Evolutionary conservation across 1,140 invertebrate genomes (phyloP), one percentile per base, ranked within the genome.

Genomic region (Heliconius nattereri): DNA sequence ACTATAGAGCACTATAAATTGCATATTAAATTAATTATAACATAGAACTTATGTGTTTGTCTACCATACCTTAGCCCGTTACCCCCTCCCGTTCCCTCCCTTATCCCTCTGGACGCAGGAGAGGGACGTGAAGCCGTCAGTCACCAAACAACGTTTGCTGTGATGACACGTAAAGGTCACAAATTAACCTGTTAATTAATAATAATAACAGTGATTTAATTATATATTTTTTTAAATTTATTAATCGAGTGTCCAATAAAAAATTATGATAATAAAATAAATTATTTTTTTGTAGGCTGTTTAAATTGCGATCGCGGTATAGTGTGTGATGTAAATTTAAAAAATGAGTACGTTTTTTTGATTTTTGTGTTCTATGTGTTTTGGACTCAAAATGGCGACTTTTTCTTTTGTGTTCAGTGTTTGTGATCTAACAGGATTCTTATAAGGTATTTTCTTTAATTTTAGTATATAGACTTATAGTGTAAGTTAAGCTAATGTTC

Each of bases 71-170:
- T 83, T 26, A 29, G 26, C 60, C 81, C 70, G 79, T 81, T 74
- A 81, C 76, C 73, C 78, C 76, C 83, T 73, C 79, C 76, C 83
- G 84, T 78, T 85, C 85, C 85, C 85, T 86, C 87, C 88, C 83
- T 87, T 78, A 83, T 87, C 85, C 89, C 88, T 90, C 90, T 84
- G 88, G 88, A 87, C 72, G 81, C 23, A 84, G 82, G 85, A 84
- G 82, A 84, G 82, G 83, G 77, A 80, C 85, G 88, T 85, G 81
- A 85, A 78, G 81, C 32, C 83, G 85, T 87, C 91, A 92, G 90
- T 91, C 85, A 87, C 78, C 73, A 79, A 74, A 71, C 81, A 82
- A 78, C 86, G 80, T 83, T 81, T 82, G 83, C 37, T 49, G 60
- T 57, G 86, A 73, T 52, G 82, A 81, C 85, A 86, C 86, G 87